Base-by-base conservation (phyloP, 1,140 invertebrate genomes). In the Chionoecetes opilio region DNA sequence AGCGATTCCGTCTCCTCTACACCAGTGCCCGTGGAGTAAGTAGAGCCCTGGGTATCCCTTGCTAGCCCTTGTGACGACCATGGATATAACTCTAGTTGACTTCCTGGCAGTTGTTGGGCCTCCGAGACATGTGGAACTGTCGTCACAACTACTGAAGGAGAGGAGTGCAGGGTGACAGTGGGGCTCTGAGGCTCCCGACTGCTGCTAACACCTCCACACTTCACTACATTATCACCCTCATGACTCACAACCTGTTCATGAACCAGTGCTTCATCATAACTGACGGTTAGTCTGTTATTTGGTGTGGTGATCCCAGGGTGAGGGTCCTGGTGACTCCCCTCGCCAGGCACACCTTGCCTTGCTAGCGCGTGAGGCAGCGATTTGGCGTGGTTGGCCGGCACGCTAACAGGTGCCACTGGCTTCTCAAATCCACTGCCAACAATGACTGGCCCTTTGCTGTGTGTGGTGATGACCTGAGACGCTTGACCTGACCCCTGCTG, bases 201-300 rank as follows among this genome's bases (percentile, higher is more conserved):
- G 34, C 84, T 88, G 6, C 92, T 29, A 87, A 95, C 32, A 92
- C 90, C 91, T 29, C 46, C 94, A 92, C 92, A 92, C 53, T 95
- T 86, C 29, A 95, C 82, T 38, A 88, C 87, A 41, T 92, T 88
- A 31, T 92, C 88, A 14, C 91, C 82, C 32, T 92, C 90, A 92
- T 95, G 92, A 63, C 88, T 95, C 90, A 95, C 90, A 95, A 95
- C 94, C 94, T 95, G 94, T 11, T 95, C 87, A 86, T 95, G 86
- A 29, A 95, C 88, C n/a, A 92, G 9, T 87, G 37, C 37, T 53
- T 38, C 88, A 86, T 91, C 46, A 86, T 53, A 14, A 37, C 85
- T 89, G 35, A 14, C 14, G 14, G 87, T 89, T 89, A 89, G 29
- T 41, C 37, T 38, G 29, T 26, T 89, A 29, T 29, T 89, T 37